Conservation (phyloP, 1,140 invertebrate genomes). For the Microplitis demolitor region DNA sequence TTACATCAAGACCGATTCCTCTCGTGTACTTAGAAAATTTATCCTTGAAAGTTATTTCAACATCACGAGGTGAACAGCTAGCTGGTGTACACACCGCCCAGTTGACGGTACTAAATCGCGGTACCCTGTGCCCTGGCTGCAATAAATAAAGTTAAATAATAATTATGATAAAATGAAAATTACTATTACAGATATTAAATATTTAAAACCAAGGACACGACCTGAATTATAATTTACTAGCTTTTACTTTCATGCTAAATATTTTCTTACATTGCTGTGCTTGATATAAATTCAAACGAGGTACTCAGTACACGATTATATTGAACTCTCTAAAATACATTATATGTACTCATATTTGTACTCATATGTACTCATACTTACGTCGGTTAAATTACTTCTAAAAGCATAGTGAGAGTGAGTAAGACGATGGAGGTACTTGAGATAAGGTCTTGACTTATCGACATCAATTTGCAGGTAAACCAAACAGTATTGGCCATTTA, state of each 20-base stretch:
- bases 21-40: slow-evolving; percentile 55
- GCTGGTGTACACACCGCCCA: slow-evolving; percentile 70
- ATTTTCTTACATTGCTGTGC: not conserved
- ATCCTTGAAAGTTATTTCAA: slow-evolving; percentile 63
- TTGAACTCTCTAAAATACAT: not conserved
- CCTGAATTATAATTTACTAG: no score
- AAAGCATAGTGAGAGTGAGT: slow-evolving; percentile 69
- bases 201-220: no score
- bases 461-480: slow-evolving; percentile 64
- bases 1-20: slow-evolving; percentile 60
- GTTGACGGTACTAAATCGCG: slow-evolving; percentile 66
- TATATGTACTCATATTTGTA: not conserved
- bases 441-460: slow-evolving; percentile 57
- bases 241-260: slow-evolving; percentile 2
- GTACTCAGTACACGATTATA: not conserved
- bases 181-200: not conserved
- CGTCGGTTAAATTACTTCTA: slow-evolving; percentile 67
- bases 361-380: slow-evolving; percentile 58
- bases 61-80: slow-evolving; percentile 63
- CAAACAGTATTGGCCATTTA: slow-evolving; percentile 68
- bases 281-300: slow-evolving; percentile 8
- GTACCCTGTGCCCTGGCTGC: slow-evolving; percentile 70
- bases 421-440: slow-evolving; percentile 64
- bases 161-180: not conserved
- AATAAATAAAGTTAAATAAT: slow-evolving; percentile 30